Conservation (phyloP, 2,888 invertebrate genomes). For the Watsonalla cultraria region DNA sequence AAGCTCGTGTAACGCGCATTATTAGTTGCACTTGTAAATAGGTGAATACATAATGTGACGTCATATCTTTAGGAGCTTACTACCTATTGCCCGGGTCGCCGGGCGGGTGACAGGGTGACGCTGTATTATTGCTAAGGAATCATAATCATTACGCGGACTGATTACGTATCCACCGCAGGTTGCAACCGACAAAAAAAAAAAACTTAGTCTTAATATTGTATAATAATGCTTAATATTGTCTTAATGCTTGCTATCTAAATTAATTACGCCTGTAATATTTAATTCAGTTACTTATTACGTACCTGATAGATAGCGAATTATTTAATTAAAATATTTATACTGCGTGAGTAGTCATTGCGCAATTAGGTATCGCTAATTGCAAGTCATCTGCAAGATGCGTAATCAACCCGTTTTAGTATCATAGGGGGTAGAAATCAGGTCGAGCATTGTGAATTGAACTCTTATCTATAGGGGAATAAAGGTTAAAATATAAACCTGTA, state of each 20-base stretch:
- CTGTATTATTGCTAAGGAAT: constrained; percentile 72
- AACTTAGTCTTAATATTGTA: too few relatives aligned
- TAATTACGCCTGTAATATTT: not conserved
- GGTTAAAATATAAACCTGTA: not conserved
- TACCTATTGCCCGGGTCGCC: constrained; percentile 73
- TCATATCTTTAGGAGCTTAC: constrained; percentile 79
- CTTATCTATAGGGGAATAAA: not conserved
- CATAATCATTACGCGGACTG: constrained; percentile 59
- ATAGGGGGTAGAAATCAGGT: not conserved
- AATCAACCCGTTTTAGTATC: not conserved
- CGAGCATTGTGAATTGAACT: not conserved
- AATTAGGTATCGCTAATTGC: not conserved
- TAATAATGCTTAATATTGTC: too few relatives aligned
- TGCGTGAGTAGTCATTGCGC: not conserved
- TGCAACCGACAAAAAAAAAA: not conserved
- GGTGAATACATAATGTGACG: constrained; percentile 40
- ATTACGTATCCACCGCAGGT: constrained; percentile 27
- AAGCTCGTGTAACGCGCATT: constrained; percentile 27
- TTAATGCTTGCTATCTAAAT: not conserved
- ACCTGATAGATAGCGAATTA: not conserved
- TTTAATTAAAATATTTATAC: not conserved
- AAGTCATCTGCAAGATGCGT: not conserved
- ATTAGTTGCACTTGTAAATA: constrained; percentile 56
- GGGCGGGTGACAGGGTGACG: constrained; percentile 78
- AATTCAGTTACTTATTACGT: not conserved